These are phyloP conservation scores for Pseudobourletiella spinata DNA, from an alignment of 1,140 invertebrate genomes.

Conservation along the genomic window DNA sequence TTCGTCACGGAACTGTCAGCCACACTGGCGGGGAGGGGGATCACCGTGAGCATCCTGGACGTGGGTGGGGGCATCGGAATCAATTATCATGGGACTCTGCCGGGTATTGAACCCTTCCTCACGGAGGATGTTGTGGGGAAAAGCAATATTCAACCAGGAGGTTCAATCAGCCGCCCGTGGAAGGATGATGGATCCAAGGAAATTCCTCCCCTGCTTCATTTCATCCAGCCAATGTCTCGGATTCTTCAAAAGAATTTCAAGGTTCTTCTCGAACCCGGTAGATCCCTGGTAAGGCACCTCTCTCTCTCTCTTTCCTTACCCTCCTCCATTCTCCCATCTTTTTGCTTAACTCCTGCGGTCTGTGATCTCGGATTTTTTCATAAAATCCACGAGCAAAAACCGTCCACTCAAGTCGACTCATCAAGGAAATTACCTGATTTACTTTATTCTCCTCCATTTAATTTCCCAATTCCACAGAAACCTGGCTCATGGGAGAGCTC, in stretches of 20 bases:
- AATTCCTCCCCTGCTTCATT: conserved; percentile 31
- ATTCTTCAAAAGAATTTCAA: conserved; percentile 33
- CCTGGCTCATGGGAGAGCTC: too few species aligned
- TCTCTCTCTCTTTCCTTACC: too few species aligned
- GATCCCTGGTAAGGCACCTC: conserved; percentile 32
- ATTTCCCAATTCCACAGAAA: not conserved
- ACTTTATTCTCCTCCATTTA: not conserved
- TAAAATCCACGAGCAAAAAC: too few species aligned
- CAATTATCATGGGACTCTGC: conserved; percentile 35
- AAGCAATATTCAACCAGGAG: not conserved
- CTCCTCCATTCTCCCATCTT: too few species aligned
- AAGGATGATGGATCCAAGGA: conserved; percentile 23
- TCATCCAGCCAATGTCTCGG: conserved; percentile 26
- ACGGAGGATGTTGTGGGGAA: not conserved
- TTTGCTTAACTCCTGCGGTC: too few species aligned
- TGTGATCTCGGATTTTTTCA: too few species aligned
- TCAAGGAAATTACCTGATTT: not conserved
- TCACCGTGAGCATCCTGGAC: conserved; percentile 36
- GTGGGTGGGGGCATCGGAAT: conserved; percentile 44
- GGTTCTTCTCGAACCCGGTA: conserved; percentile 43
- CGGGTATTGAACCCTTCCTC: conserved; percentile 21
- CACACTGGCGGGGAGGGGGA: conserved; percentile 31
- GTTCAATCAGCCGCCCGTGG: not conserved
- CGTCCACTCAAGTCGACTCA: too few species aligned
- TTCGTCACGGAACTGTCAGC: conserved; percentile 23